Percentiles rank a stretch among this genome's conserved stretches.
Evolutionary conservation across 2,888 invertebrate species (phyloP).

Genomic region (Mechanitis messenoides): DNA sequence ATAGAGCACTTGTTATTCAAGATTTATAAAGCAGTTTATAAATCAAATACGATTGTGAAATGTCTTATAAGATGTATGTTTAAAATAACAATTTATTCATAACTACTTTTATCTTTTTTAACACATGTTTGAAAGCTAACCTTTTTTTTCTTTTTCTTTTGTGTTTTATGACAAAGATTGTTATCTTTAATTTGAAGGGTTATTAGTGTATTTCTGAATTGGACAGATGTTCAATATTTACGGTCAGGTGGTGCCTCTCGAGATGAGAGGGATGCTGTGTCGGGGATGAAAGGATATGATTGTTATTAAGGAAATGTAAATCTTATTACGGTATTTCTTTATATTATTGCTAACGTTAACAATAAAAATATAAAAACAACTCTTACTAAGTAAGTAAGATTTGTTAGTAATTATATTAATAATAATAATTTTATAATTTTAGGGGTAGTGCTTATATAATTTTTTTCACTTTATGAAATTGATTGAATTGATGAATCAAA

Average conservation of each 20-base stretch:
- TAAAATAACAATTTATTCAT: not conserved
- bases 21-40: not conserved
- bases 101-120: no score
- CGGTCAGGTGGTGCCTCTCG: constrained; percentile 46
- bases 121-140: no score
- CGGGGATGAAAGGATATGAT: constrained; percentile 43
- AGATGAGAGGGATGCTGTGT: constrained; percentile 35
- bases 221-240: constrained; percentile 28
- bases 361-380: no score
- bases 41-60: not conserved
- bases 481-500: no score
- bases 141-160: no score
- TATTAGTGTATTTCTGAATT: constrained; percentile 29
- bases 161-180: no score
- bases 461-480: no score
- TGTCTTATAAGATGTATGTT: not conserved
- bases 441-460: no score
- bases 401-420: no score
- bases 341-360: not conserved
- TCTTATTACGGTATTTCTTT: constrained; percentile 5
- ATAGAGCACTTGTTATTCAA: constrained; percentile 1
- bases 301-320: constrained; percentile 30
- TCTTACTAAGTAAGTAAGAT: no score
- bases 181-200: constrained; percentile 2
- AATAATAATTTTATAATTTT: constrained; percentile 4